These are phyloP conservation scores for Calyptomena viridis DNA, from an alignment of 2,113 vertebrate genomes.

Conservation along the genomic window DNA sequence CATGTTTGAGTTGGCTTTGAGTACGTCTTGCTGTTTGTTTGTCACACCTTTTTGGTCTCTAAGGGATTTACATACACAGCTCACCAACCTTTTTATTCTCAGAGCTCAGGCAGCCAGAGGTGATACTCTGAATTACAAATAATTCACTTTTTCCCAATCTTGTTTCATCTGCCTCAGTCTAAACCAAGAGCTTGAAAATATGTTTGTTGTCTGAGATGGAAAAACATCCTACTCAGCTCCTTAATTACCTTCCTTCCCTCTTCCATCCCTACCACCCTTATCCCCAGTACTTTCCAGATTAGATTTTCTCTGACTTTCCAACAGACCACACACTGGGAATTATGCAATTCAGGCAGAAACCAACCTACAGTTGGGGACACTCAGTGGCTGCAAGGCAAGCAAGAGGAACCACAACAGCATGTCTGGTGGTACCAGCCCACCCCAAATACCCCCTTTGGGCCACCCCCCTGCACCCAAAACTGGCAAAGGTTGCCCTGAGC, in stretches of 20 bases:
- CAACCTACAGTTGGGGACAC: not conserved
- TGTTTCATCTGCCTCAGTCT: not conserved
- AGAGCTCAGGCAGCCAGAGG: not conserved
- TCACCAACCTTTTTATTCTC: not conserved
- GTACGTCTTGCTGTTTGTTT: not conserved
- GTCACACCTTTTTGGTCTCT: not conserved
- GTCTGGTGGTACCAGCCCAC: not conserved
- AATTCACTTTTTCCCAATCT: not conserved
- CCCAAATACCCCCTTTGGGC: not conserved
- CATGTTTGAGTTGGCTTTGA: not conserved
- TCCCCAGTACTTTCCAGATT: not conserved
- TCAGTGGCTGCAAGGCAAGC: not conserved
- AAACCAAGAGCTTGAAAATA: not conserved
- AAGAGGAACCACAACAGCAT: fast-evolving
- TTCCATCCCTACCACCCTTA: not conserved
- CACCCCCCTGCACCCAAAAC: fast-evolving
- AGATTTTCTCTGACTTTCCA: not conserved
- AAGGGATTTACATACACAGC: not conserved
- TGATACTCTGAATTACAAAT: fast-evolving
- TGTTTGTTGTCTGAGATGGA: not conserved
- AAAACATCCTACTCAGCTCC: not conserved
- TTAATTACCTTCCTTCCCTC: not conserved
- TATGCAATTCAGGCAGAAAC: not conserved
- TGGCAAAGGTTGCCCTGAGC: not conserved
- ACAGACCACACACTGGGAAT: not conserved